phyloP scores from a whole-genome alignment of 2,113 vertebrate genomes.

The Salvelinus namaycush region DNA sequence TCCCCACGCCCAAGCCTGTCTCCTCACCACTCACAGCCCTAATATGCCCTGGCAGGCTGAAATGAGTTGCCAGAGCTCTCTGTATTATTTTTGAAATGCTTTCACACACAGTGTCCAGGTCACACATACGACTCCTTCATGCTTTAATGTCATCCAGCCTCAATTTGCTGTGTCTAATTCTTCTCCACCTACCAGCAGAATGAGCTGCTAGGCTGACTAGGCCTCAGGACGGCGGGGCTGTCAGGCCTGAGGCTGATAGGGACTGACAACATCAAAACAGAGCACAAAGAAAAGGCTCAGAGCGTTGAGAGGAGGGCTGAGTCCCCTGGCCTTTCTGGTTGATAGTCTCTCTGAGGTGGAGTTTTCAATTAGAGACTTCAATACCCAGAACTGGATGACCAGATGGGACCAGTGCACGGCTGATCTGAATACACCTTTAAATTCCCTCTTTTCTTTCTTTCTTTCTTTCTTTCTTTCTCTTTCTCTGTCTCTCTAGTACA shows the following conservation, averaged over 20 bases:
- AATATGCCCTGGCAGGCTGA: constrained; percentile 98
- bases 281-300: constrained; percentile 67
- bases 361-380: constrained; percentile 81
- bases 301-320: constrained; percentile 57
- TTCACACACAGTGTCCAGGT: constrained; percentile 94
- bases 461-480: not conserved
- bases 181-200: constrained; percentile 99
- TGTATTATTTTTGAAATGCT: constrained; percentile 99
- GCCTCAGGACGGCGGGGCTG: constrained; percentile 86
- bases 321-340: constrained; percentile 72
- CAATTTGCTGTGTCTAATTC: constrained; percentile 99
- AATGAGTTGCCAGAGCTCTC: constrained; percentile 94
- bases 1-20: constrained; percentile 84
- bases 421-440: not conserved
- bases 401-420: constrained; percentile 70
- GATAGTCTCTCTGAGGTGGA: constrained; percentile 76
- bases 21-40: constrained; percentile 87
- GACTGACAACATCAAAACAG: constrained; percentile 97
- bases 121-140: constrained; percentile 91
- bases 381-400: constrained; percentile 71
- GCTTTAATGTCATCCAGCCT: constrained; percentile 92
- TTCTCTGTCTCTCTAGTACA: too few relatives aligned
- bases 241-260: constrained; percentile 87
- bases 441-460: not conserved
- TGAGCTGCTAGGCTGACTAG: constrained; percentile 90